A percentile compares a stretch with the other conserved stretches of the same genome.
phyloP scores from a whole-genome alignment of 2,797 vertebrate genomes.

The Chelidonichthys spinosus region DNA sequence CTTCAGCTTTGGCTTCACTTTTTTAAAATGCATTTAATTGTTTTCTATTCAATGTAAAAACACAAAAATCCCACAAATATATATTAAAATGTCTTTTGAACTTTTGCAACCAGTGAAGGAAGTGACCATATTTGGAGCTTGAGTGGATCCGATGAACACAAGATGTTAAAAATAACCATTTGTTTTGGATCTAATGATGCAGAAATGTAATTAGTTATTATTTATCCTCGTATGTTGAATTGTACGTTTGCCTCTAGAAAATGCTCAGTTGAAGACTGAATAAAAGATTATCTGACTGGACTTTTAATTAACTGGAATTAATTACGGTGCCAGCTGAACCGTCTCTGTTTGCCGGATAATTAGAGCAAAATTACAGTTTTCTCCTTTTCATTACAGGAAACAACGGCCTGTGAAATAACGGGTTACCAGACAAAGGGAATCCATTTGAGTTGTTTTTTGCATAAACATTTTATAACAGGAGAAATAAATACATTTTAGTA shows the following conservation, averaged over 20 bases:
- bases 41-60: no score
- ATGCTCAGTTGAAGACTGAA: neutral
- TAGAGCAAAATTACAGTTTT: neutral
- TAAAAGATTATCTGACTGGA: neutral
- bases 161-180: no score
- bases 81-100: no score
- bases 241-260: neutral
- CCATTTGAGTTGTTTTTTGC: neutral
- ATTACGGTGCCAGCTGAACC: neutral
- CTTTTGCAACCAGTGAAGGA: no score
- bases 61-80: no score
- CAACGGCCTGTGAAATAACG: neutral
- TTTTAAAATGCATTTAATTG: no score
- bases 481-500: constrained; percentile 62
- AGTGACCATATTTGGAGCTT: no score
- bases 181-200: no score
- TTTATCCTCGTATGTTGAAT: neutral
- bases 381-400: neutral
- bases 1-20: no score
- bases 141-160: no score
- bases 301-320: neutral
- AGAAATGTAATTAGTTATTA: no score
- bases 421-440: neutral
- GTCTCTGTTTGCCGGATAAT: neutral
- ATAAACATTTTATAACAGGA: constrained; percentile 54